Evolutionary conservation across 1,140 invertebrate genomes (phyloP).

Genomic region (Nymphalis io): DNA sequence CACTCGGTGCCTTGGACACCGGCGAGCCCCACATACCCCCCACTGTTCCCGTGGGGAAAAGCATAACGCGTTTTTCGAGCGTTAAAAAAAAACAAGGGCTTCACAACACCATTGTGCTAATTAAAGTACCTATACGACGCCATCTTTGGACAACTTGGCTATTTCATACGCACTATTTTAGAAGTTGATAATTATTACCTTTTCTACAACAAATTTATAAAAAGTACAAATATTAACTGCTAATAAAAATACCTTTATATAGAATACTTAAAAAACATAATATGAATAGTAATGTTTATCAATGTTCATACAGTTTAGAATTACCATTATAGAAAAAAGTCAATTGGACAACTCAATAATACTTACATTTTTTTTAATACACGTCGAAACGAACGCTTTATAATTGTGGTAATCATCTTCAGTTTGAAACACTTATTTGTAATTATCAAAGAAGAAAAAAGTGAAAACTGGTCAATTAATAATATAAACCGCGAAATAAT

Average conservation of each 20-base stretch:
- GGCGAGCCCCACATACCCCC: too few relatives aligned
- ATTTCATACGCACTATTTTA: background rate
- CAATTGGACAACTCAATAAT: background rate
- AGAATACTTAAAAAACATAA: background rate
- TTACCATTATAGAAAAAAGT: too few relatives aligned
- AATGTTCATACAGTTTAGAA: too few relatives aligned
- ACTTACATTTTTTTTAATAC: slow-evolving; percentile 62
- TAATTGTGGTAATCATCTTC: slow-evolving; percentile 47
- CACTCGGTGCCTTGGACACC: too few relatives aligned
- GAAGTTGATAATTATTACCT: background rate
- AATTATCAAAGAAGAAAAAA: background rate
- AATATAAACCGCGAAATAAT: slow-evolving; percentile 14
- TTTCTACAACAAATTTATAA: background rate
- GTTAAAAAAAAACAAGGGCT: too few relatives aligned
- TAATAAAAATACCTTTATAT: background rate
- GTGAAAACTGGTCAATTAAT: slow-evolving; percentile 6
- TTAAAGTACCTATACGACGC: background rate
- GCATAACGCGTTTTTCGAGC: too few relatives aligned
- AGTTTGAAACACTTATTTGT: slow-evolving; percentile 22
- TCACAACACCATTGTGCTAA: background rate
- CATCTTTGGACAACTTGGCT: background rate
- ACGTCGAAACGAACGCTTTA: slow-evolving; percentile 53
- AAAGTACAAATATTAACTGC: background rate
- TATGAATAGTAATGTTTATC: background rate
- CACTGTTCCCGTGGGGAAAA: too few relatives aligned